Evolutionary conservation across 2,888 invertebrate genomes (phyloP).

Genomic region (Drosophila paramelanica): DNA sequence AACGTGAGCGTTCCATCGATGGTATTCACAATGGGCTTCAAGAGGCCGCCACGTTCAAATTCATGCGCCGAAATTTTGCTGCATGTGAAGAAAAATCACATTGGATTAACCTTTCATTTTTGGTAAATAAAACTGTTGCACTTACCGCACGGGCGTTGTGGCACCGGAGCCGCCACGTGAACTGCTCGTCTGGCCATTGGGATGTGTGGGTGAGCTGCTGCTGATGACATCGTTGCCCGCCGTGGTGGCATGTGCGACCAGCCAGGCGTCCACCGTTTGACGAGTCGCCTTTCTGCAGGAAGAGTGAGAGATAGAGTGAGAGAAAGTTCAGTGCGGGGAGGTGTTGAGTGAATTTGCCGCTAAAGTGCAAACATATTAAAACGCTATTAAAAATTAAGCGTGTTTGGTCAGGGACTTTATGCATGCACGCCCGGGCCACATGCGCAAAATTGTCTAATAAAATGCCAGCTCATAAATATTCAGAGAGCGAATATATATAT

Average conservation of each 20-base stretch:
- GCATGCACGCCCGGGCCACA: conserved; percentile 39
- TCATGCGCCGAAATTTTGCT: conserved; percentile 98
- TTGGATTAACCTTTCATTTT: background rate
- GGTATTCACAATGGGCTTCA: conserved; percentile 96
- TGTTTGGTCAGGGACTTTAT: conserved; percentile 22
- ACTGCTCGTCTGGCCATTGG: conserved; percentile 86
- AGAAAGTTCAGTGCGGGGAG: background rate
- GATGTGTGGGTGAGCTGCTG: conserved; percentile 87
- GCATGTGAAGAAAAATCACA: background rate
- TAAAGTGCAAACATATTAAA: conserved; percentile 57
- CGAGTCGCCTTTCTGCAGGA: conserved; percentile 93
- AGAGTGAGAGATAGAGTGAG: background rate
- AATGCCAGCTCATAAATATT: conserved; percentile 76
- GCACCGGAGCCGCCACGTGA: conserved; percentile 93
- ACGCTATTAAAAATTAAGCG: conserved; percentile 59
- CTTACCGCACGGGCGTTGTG: conserved; percentile 95
- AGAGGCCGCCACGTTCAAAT: conserved; percentile 95
- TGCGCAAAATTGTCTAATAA: conserved; percentile 70
- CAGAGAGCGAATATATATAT: conserved; percentile 44
- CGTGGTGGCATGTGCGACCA: conserved; percentile 93
- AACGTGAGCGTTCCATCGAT: conserved; percentile 98
- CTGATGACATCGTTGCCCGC: conserved; percentile 84
- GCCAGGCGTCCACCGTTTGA: conserved; percentile 96
- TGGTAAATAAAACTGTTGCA: background rate
- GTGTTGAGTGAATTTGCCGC: conserved; percentile 4